Conservation (phyloP, 2,113 vertebrate species). For the Ardeotis arabs region DNA sequence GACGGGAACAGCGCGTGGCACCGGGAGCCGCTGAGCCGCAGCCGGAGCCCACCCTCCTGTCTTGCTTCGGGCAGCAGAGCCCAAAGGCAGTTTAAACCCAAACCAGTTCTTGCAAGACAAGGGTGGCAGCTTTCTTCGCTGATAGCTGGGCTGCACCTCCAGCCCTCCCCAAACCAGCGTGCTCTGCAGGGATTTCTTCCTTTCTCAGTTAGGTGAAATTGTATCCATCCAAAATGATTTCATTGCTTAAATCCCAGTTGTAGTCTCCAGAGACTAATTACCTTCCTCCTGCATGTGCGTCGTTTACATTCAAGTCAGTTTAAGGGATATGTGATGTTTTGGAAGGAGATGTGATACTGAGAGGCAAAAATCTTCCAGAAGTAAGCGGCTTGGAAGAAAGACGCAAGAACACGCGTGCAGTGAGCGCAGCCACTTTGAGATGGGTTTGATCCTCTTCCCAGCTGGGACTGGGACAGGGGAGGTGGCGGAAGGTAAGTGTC, state of each 20-base stretch:
- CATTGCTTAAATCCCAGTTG: not conserved
- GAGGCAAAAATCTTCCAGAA: not conserved
- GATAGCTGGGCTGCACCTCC: not conserved
- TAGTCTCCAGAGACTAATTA: slow-evolving; percentile 58
- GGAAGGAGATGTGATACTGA: not conserved
- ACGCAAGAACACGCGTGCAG: fast-evolving
- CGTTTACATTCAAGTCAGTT: not conserved
- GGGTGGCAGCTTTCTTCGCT: not conserved
- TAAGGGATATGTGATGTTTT: not conserved
- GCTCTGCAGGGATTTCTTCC: not conserved
- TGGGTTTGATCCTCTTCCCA: not conserved
- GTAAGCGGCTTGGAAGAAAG: not conserved
- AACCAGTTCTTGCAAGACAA: not conserved
- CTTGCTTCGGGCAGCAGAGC: not conserved
- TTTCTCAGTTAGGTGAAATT: not conserved
- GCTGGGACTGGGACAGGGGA: not conserved
- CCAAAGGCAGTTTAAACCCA: not conserved
- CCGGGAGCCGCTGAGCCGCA: not conserved
- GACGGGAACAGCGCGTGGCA: not conserved
- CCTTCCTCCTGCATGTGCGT: slow-evolving; percentile 11
- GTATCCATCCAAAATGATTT: not conserved
- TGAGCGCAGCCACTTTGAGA: not conserved
- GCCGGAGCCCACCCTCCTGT: not conserved
- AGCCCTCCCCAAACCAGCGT: not conserved
- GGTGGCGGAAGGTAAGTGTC: not conserved